phyloP scores from a whole-genome alignment of 2,113 vertebrate species.

The Scomber japonicus region DNA sequence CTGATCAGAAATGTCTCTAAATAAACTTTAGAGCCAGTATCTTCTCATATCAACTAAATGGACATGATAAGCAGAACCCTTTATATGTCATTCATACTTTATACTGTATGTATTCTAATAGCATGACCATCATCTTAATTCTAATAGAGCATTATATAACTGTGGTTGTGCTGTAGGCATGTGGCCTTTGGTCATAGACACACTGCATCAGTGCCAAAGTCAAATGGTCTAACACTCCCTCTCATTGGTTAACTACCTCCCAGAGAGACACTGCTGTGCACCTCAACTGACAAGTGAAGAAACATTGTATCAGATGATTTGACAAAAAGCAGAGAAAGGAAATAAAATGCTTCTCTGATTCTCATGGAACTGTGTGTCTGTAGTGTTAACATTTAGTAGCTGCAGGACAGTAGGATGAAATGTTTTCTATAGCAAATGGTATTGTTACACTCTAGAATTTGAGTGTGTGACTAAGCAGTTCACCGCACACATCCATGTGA shows the following conservation, averaged over 20 bases:
- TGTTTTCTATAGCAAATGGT: not conserved
- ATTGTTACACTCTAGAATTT: not conserved
- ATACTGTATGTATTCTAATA: not conserved
- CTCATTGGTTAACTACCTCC: slow-evolving; percentile 35
- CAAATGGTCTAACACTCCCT: not conserved
- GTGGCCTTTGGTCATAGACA: not conserved
- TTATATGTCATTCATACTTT: slow-evolving; percentile 8
- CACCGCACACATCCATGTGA: slow-evolving; percentile 15
- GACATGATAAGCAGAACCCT: not conserved
- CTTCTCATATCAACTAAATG: not conserved
- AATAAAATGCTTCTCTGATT: not conserved
- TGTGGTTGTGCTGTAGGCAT: not conserved
- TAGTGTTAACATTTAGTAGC: not conserved
- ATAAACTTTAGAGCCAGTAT: not conserved
- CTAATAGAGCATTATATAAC: slow-evolving; percentile 7
- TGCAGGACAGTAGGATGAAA: not conserved
- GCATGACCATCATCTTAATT: not conserved
- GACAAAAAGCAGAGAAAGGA: slow-evolving; percentile 1
- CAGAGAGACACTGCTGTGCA: slow-evolving; percentile 5
- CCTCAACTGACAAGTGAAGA: slow-evolving; percentile 5
- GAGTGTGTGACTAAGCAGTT: not conserved
- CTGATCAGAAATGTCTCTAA: too few relatives aligned
- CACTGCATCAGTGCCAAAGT: slow-evolving; percentile 2
- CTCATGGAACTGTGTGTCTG: not conserved
- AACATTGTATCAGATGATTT: slow-evolving; percentile 1